These are phyloP conservation scores for Hyperoplus lanceolatus DNA, from an alignment of 2,797 vertebrate genomes.

Conservation along the genomic window DNA sequence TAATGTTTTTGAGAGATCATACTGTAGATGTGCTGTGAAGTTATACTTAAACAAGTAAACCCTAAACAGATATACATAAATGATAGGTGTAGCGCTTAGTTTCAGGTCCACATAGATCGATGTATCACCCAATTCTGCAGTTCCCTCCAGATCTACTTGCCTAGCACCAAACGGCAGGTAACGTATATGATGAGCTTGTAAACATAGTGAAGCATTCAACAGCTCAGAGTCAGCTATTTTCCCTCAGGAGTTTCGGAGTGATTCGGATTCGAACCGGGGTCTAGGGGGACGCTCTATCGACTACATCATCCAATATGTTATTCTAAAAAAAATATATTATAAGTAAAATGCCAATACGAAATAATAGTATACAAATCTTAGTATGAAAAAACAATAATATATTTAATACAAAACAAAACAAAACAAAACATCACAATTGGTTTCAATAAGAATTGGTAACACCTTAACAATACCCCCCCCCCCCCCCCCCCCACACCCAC, in stretches of 20 bases:
- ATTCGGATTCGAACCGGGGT: too few species aligned
- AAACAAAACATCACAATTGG: neutral
- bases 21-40: neutral
- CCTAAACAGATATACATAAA: neutral
- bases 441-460: conserved; percentile 11
- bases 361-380: neutral
- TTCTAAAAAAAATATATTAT: neutral
- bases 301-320: too few species aligned
- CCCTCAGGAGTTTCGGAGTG: too few species aligned
- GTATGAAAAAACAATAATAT: neutral
- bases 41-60: neutral
- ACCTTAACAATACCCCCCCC: neutral
- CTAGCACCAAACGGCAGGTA: too few species aligned
- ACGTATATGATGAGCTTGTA: too few species aligned
- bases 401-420: neutral
- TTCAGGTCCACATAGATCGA: neutral
- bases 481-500: neutral
- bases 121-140: neutral
- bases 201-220: too few species aligned
- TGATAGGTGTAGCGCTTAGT: neutral
- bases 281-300: too few species aligned
- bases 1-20: neutral
- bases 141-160: neutral
- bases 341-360: neutral
- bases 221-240: too few species aligned